phyloP scores from a whole-genome alignment of 2,113 vertebrate species.

The Marmota flaviventris region DNA sequence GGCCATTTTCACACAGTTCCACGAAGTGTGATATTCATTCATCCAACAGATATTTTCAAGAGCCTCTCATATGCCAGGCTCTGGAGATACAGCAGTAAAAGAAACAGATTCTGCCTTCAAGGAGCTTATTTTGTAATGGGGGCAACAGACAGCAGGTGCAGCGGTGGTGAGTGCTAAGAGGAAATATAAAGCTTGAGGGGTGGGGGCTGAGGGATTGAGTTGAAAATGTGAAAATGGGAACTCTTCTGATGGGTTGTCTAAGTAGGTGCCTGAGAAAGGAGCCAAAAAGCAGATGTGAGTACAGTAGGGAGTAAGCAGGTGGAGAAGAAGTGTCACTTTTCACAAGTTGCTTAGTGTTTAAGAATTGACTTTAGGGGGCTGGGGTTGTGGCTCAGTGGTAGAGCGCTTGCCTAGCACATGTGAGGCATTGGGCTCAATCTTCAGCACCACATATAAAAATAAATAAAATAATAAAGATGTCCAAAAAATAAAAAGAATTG shows the following conservation, averaged over 20 bases:
- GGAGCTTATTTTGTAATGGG: neutral
- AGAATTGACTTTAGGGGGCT: neutral
- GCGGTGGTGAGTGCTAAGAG: neutral
- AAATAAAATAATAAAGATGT: too few species aligned
- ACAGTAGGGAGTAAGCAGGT: accelerated
- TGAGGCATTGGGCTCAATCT: too few species aligned
- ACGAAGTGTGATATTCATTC: neutral
- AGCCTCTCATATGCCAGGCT: neutral
- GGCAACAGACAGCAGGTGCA: neutral
- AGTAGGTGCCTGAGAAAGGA: neutral
- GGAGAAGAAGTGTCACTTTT: neutral
- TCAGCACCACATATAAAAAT: too few species aligned
- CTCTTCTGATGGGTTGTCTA: neutral
- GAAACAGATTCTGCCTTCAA: conserved; percentile 29
- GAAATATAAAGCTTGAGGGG: neutral
- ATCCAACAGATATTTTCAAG: neutral
- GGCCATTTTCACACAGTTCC: neutral
- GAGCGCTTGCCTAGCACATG: too few species aligned
- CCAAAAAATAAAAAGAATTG: neutral
- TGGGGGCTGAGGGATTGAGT: too few species aligned
- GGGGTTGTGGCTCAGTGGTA: too few species aligned
- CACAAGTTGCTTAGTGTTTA: neutral
- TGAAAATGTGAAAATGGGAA: neutral
- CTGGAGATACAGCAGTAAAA: neutral
- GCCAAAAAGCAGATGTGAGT: neutral